Evolutionary conservation across 30 jellyfish, hydroid and myxozoan genomes (phyloP).

Genomic region (Chironex yamaguchii): DNA sequence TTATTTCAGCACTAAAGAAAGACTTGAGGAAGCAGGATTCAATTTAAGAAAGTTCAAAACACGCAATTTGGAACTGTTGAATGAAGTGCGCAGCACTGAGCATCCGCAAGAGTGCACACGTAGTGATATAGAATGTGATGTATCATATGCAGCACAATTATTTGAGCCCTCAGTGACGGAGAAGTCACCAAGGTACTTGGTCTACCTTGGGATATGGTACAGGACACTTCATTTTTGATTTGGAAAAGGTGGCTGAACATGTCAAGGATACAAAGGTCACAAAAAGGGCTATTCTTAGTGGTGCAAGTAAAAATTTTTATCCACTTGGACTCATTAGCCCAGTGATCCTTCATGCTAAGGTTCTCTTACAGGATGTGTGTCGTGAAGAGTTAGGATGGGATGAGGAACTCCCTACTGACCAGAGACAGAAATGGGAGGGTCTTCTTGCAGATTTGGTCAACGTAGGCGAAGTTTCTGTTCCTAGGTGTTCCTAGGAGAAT

Average conservation of each 20-base stretch:
- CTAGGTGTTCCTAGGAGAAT: too few species aligned
- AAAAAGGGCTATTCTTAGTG: background rate
- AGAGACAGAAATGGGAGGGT: too few species aligned
- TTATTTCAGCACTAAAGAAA: background rate
- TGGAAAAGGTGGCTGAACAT: background rate
- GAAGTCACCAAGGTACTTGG: constrained; percentile 3
- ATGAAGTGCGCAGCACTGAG: too few species aligned
- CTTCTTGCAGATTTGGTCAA: too few species aligned
- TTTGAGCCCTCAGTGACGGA: background rate
- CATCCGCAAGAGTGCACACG: too few species aligned
- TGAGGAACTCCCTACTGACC: too few species aligned
- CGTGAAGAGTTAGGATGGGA: constrained; percentile 23
- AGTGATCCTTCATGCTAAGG: background rate
- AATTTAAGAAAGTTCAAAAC: background rate
- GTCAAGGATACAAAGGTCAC: background rate
- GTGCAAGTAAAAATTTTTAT: background rate
- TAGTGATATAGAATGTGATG: too few species aligned
- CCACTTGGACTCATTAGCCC: constrained; percentile 29
- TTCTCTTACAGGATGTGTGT: constrained; percentile 13
- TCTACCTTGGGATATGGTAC: constrained; percentile 7
- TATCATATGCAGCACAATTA: too few species aligned
- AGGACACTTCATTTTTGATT: constrained; percentile 5
- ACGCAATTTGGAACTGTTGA: background rate
- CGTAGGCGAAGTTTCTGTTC: too few species aligned
- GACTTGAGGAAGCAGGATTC: background rate